Evolutionary conservation across 1,140 invertebrate species (phyloP), one percentile per base, ranked within the genome.

Genomic region (Hylyphantes graminicola): DNA sequence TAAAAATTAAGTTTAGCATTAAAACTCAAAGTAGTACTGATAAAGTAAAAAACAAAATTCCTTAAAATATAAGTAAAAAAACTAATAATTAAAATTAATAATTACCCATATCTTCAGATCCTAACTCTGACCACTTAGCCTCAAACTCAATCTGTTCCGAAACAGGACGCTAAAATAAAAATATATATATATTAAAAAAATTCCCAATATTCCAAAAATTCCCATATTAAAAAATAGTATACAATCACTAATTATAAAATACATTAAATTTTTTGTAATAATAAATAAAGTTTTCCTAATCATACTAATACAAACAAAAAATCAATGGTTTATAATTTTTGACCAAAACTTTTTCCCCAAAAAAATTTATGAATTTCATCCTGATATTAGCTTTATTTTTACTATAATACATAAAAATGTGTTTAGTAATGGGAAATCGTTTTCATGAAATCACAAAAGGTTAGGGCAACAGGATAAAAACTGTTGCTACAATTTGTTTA

Each of bases 81-180:
- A 35, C 1, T 35, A 35, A 35, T 35, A 35, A 35, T 5, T 35
- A 5, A 35, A 5, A 35, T 35, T 35, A 35, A 35, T 35, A 35
- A 35, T 35, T 89, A 95, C 95, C 95, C 89, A 96, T 93, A 87
- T 94, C 95, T 88, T 96, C 96, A 80, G 94, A 96, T 87, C 96
- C 97, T 12, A 98, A 91, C 91, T 98, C 96, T 85, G 94, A 94
- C 97, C 97, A 98, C 89, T 96, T 97, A 12, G 94, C 93, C 15
- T 92, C 88, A 15, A 98, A 90, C 87, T 97, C 95, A 76, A 96
- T 95, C 80, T 93, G 93, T 88, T 98, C 96, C 61, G 92, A 92
- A 54, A 93, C 93, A 3, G 93, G 91, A 87, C 97, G 87, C 89
- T 90, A 63, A 17, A 80, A 87, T 65, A 77, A 54, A 59, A 51